phyloP scores from a whole-genome alignment of 64 coral and sea anemone genomes.

The Pachyseris speciosa region DNA sequence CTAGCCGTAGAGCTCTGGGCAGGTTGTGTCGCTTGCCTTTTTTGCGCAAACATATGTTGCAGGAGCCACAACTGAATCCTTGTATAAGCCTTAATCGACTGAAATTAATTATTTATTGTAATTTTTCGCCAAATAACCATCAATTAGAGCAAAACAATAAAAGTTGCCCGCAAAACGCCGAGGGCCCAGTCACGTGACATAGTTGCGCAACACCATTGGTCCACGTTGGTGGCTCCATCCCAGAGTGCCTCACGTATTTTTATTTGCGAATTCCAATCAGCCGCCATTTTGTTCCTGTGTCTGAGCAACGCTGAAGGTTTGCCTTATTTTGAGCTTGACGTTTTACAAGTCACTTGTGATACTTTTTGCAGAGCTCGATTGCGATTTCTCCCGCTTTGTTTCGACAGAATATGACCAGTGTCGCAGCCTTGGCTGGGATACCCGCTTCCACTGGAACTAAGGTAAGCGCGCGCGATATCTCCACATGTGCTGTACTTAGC shows the following conservation, averaged over 20 bases:
- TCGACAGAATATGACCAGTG: conserved; percentile 76
- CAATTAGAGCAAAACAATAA: no score
- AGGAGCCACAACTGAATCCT: no score
- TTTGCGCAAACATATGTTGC: no score
- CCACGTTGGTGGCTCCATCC: conserved; percentile 16
- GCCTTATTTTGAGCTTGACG: conserved; percentile 18
- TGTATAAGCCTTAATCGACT: no score
- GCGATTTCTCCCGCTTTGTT: conserved; percentile 25
- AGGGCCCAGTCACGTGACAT: background rate
- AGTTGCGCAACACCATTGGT: conserved; percentile 47
- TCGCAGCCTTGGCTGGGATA: conserved; percentile 78
- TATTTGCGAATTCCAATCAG: conserved; percentile 48
- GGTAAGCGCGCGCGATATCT: background rate
- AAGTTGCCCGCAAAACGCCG: no score
- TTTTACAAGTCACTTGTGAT: conserved; percentile 24
- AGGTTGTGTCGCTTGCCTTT: no score
- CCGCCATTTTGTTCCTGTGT: conserved; percentile 77
- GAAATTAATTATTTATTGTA: no score
- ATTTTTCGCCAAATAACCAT: no score
- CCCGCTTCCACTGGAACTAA: conserved; percentile 46
- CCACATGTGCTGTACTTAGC: background rate
- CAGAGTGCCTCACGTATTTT: conserved; percentile 50
- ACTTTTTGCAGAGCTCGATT: conserved; percentile 18
- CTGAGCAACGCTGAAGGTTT: conserved; percentile 52
- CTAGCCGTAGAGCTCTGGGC: no score